Percentiles rank a stretch among this genome's conserved stretches.
These are phyloP conservation scores for Elephas maximus DNA, from an alignment of 2,113 vertebrate species.

Conservation along the genomic window DNA sequence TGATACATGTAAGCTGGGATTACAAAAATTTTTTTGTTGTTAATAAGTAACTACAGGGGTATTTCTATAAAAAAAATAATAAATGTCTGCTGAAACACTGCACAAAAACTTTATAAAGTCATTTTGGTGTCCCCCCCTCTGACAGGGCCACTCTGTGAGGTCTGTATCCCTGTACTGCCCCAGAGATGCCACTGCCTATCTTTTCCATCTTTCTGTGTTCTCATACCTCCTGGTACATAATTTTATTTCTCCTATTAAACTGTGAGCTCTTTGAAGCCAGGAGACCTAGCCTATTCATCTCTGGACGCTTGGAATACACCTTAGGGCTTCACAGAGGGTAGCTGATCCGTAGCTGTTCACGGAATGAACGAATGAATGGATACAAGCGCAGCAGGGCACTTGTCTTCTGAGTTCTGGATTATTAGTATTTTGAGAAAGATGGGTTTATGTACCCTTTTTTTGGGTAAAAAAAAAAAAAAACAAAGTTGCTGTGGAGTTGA, in stretches of 20 bases:
- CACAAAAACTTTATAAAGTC: too few species aligned
- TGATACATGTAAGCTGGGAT: too few species aligned
- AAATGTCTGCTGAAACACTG: too few species aligned
- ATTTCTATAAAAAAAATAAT: too few species aligned
- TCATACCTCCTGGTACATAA: not conserved
- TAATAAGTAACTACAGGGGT: too few species aligned
- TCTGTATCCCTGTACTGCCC: too few species aligned
- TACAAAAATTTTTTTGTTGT: too few species aligned
- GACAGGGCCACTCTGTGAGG: too few species aligned
- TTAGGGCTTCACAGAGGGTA: not conserved
- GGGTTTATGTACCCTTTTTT: not conserved
- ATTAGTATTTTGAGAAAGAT: not conserved
- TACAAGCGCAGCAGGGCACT: not conserved
- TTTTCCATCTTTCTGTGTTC: not conserved
- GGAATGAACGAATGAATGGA: not conserved
- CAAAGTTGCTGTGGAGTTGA: not conserved
- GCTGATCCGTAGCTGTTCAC: not conserved
- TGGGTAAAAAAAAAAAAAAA: not conserved
- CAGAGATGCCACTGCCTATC: too few species aligned
- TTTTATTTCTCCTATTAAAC: not conserved
- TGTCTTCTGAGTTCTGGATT: not conserved
- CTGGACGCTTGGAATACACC: not conserved
- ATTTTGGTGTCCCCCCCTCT: too few species aligned
- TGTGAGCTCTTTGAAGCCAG: constrained; percentile 14
- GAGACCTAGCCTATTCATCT: not conserved